Conservation (phyloP, 2,888 invertebrate species). For the Monoplex corrugatus region DNA sequence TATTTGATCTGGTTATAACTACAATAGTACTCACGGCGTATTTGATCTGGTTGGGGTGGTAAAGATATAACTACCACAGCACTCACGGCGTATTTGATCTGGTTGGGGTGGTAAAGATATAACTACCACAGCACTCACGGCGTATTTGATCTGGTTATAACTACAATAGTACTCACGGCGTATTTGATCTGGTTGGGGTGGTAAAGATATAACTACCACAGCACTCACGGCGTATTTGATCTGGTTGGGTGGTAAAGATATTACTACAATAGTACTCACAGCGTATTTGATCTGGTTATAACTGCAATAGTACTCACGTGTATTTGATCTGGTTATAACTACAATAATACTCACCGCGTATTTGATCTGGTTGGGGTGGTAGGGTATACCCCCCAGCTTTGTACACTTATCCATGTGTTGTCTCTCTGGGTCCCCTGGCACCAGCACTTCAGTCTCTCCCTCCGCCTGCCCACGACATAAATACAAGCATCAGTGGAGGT, state of each 20-base stretch:
- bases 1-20: too few species aligned
- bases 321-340: too few species aligned
- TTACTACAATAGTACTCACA: too few species aligned
- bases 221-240: too few species aligned
- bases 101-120: too few species aligned
- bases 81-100: too few species aligned
- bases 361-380: constrained; percentile 89
- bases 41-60: constrained; percentile 88
- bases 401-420: constrained; percentile 87
- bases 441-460: constrained; percentile 86
- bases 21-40: constrained; percentile 31
- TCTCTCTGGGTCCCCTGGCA: constrained; percentile 93
- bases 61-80: too few species aligned
- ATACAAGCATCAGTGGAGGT: too few species aligned
- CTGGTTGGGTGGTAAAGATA: too few species aligned
- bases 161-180: background rate
- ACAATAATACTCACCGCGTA: constrained; percentile 84
- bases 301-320: too few species aligned
- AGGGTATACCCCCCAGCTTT: constrained; percentile 88
- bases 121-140: constrained; percentile 26
- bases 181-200: too few species aligned
- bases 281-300: constrained; percentile 86
- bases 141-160: constrained; percentile 85
- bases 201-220: too few species aligned
- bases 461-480: constrained; percentile 81